Conservation (phyloP, 2,888 invertebrate genomes). For the Cecidostiba fungosa region DNA sequence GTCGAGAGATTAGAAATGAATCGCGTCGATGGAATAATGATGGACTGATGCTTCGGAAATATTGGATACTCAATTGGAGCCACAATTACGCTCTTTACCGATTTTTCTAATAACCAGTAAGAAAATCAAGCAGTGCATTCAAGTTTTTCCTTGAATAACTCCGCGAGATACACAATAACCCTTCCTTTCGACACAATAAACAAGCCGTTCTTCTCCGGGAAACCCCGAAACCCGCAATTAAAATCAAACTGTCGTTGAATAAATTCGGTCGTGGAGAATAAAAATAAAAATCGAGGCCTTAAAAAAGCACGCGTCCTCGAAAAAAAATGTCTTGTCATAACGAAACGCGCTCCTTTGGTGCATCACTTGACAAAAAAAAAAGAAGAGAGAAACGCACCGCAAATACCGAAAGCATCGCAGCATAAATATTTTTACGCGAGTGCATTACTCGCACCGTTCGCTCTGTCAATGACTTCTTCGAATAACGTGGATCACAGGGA, state of each 20-base stretch:
- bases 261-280: constrained; percentile 7
- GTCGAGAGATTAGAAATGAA: not conserved
- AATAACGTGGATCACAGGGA: constrained; percentile 2
- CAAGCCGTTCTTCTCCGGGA: too few relatives aligned
- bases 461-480: constrained; percentile 27
- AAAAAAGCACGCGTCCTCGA: constrained; percentile 20
- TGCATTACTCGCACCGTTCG: constrained; percentile 28
- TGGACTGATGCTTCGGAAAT: too few relatives aligned
- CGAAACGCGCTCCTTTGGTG: constrained; percentile 19
- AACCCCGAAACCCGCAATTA: too few relatives aligned
- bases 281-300: constrained; percentile 14
- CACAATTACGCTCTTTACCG: not conserved
- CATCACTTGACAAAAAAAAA: constrained; percentile 21
- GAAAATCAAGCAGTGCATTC: too few relatives aligned
- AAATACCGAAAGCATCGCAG: constrained; percentile 33
- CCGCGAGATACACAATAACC: too few relatives aligned
- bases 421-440: constrained; percentile 49
- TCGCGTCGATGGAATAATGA: not conserved
- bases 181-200: too few relatives aligned
- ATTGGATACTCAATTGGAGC: not conserved
- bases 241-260: constrained; percentile 42
- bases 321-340: constrained; percentile 49
- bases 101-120: too few relatives aligned
- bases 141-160: too few relatives aligned
- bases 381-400: not conserved